A percentile compares a stretch with the other conserved stretches of the same genome.
Conservation (phyloP, 2,888 invertebrate species). For the Patella caerulea region DNA sequence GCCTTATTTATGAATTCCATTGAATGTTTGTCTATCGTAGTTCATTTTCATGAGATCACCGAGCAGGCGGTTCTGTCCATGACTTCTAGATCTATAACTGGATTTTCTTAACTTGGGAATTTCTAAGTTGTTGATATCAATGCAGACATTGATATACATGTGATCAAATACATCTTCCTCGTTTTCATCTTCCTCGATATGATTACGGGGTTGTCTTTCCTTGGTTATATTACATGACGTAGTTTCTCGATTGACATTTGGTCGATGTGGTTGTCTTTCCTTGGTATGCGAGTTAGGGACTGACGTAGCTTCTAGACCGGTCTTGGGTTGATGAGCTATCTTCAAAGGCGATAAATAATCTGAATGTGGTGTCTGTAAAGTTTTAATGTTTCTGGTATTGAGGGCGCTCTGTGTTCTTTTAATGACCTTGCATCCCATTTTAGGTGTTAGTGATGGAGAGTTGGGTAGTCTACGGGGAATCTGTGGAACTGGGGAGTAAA, state of each 20-base stretch:
- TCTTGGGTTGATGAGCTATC: not conserved
- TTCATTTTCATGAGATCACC: not conserved
- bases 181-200: not conserved
- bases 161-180: not conserved
- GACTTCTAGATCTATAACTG: not conserved
- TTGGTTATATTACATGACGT: not conserved
- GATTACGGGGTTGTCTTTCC: not conserved
- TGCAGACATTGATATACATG: not conserved
- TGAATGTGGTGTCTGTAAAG: not conserved
- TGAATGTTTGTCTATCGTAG: not conserved
- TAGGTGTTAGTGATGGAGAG: not conserved
- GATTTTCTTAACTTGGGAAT: not conserved
- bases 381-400: not conserved
- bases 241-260: not conserved
- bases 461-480: not conserved
- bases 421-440: not conserved
- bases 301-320: not conserved
- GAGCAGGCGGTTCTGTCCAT: not conserved
- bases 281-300: not conserved
- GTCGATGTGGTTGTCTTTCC: not conserved
- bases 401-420: not conserved
- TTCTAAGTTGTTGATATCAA: not conserved
- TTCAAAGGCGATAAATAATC: not conserved
- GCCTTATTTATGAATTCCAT: not conserved
- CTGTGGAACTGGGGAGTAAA: not conserved